phyloP scores from a whole-genome alignment of 2,888 invertebrate species.

The Saturnia pavonia region DNA sequence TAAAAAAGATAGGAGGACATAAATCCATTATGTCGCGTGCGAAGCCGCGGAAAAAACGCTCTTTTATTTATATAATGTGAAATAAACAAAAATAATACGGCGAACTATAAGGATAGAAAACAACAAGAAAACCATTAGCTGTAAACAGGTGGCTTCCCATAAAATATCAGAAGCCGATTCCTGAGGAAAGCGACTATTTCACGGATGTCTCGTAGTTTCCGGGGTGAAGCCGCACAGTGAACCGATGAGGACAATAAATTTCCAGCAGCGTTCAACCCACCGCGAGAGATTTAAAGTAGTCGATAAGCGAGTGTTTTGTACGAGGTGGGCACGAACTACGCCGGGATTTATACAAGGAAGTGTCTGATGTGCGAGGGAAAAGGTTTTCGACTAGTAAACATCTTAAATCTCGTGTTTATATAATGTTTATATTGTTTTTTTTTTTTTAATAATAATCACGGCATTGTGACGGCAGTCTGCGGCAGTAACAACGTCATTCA shows the following conservation, averaged over 20 bases:
- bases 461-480: too few species aligned
- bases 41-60: too few species aligned
- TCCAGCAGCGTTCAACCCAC: slow-evolving; percentile 55
- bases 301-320: slow-evolving; percentile 62
- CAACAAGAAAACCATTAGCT: not conserved
- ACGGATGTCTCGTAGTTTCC: slow-evolving; percentile 37
- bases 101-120: not conserved
- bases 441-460: too few species aligned
- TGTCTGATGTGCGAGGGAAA: slow-evolving; percentile 18
- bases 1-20: too few species aligned
- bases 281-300: slow-evolving; percentile 64
- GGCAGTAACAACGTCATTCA: too few species aligned
- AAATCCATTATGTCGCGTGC: too few species aligned
- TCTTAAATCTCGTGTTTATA: slow-evolving; percentile 24
- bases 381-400: slow-evolving; percentile 24
- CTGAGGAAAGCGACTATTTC: slow-evolving; percentile 39
- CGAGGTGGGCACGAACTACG: slow-evolving; percentile 34
- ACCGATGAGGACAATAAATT: slow-evolving; percentile 53
- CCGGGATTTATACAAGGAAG: slow-evolving; percentile 28
- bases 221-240: slow-evolving; percentile 39
- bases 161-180: slow-evolving; percentile 39
- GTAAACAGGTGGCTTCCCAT: slow-evolving; percentile 9
- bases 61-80: not conserved
- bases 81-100: not conserved
- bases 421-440: slow-evolving; percentile 10